These are phyloP conservation scores for Drosophila hamatofila DNA, from an alignment of 2,888 invertebrate genomes.

Conservation along the genomic window DNA sequence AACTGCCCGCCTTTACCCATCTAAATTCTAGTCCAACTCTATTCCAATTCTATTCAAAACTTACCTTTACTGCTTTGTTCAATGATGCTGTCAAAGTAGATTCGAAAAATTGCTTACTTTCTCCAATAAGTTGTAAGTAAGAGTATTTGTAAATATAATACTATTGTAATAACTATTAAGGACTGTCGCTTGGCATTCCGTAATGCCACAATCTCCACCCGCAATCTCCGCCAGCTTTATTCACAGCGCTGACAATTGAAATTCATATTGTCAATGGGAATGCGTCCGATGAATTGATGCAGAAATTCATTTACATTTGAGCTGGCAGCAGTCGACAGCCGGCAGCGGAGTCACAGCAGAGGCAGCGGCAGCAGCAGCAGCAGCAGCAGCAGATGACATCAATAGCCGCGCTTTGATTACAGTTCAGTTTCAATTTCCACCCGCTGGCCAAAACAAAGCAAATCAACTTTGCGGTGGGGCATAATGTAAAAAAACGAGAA, in stretches of 20 bases:
- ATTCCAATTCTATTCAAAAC: too few relatives aligned
- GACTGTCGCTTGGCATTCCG: neutral
- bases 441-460: constrained; percentile 62
- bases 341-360: neutral
- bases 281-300: constrained; percentile 66
- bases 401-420: constrained; percentile 78
- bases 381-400: constrained; percentile 60
- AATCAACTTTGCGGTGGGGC: constrained; percentile 61
- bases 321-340: constrained; percentile 5
- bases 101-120: neutral
- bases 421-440: constrained; percentile 75
- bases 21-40: neutral
- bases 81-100: neutral
- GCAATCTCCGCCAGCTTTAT: constrained; percentile 24
- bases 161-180: constrained; percentile 10
- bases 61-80: neutral
- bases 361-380: neutral
- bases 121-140: neutral
- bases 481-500: constrained; percentile 15
- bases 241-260: constrained; percentile 49
- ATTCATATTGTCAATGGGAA: constrained; percentile 72
- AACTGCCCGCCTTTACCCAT: too few relatives aligned
- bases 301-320: constrained; percentile 72
- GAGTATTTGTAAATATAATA: neutral
- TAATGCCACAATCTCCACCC: constrained; percentile 5